Base-by-base conservation (phyloP, 1,140 invertebrate genomes). In the Drosophila pseudoananassae region DNA sequence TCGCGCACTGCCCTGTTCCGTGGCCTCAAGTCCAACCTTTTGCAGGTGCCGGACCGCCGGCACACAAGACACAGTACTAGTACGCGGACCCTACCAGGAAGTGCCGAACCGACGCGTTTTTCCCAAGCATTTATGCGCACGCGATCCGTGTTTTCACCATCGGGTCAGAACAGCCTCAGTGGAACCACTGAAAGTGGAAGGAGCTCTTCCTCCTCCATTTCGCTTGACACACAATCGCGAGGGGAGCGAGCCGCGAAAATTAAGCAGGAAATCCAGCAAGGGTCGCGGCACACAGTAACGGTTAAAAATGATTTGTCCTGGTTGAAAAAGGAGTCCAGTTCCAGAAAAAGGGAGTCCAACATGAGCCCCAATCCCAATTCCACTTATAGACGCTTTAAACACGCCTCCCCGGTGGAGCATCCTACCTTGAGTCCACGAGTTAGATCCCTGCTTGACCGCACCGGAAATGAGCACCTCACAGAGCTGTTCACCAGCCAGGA, bases 401-500 rank as follows among this genome's bases (percentile, higher is more conserved):
- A 40, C 2, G 45, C 61, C 53, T 85, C 81, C 45, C 81, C 81
- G 15, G 81, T 85, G 43, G 64, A 65, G 49, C 81, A 69, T 4
- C 81, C 81, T 1, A 38, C 43, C 0, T 40, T 85, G 4, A 80
- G 81, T 27, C 81, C 81, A 0, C 68, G 81, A 4, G 81, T 85
- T 10, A 61, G 69, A 6, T 74, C 81, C 3, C 63, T 85, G 9
- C 59, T 85, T 0, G 60, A 38, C 20, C 76, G 76, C 50, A 85
- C 81, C 2, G 77, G 77, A 0, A 85, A 85, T 12, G 50, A 58
- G 17, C 81, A 85, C 6, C 49, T 85, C 1, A 56, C 77, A 5
- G 81, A 80, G 2, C 20, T 85, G 12, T 85, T 85, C 20, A 85
- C 72, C 2, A 64, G 77, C 25, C 81, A 85, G 14, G 81, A 85